A percentile compares a stretch with the other conserved stretches of the same genome.
phyloP scores from a whole-genome alignment of 2,113 vertebrate species.

The Taurulus bubalis region DNA sequence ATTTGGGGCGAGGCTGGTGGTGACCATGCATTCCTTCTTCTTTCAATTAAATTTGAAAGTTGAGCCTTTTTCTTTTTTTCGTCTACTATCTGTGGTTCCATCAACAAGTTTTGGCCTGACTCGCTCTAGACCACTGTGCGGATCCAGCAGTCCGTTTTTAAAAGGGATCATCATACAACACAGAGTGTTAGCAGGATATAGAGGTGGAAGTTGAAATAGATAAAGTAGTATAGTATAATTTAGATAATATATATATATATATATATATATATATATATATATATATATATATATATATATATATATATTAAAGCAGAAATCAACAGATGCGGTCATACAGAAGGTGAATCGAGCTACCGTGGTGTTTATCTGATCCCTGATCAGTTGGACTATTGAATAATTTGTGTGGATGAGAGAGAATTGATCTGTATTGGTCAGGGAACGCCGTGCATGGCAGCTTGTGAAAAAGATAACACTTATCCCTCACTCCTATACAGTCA shows the following conservation, averaged over 20 bases:
- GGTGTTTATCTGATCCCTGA: background rate
- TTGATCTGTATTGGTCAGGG: background rate
- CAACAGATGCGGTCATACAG: background rate
- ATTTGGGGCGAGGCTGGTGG: constrained; percentile 1
- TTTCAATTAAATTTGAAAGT: constrained; percentile 12
- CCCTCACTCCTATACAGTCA: background rate
- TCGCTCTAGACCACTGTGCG: background rate
- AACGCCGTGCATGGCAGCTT: background rate
- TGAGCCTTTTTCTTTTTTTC: background rate
- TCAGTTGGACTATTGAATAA: background rate
- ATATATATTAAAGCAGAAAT: background rate
- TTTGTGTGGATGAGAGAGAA: background rate
- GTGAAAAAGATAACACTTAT: background rate
- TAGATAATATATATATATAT: no score
- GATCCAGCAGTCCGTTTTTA: background rate
- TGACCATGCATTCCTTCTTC: background rate
- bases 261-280: no score
- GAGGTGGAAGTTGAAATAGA: background rate
- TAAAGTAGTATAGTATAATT: background rate
- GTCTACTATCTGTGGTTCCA: constrained; percentile 1
- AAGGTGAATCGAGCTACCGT: background rate
- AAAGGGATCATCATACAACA: background rate
- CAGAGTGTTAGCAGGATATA: background rate
- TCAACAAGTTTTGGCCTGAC: background rate
- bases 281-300: no score